These are phyloP conservation scores for Brachypteracias leptosomus DNA, from an alignment of 2,113 vertebrate species.

Conservation along the genomic window DNA sequence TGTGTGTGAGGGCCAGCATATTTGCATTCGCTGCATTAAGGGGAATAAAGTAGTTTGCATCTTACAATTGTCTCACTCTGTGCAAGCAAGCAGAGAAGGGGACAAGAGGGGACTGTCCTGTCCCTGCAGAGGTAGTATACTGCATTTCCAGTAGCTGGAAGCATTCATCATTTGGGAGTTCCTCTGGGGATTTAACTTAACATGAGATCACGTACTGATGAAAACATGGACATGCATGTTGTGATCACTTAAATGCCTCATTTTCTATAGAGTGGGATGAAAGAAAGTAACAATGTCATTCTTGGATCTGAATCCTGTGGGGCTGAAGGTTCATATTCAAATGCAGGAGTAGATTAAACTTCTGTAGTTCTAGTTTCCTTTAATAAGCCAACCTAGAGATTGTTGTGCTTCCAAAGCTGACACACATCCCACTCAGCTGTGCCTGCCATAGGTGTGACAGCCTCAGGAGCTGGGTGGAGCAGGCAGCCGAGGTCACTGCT, in stretches of 20 bases:
- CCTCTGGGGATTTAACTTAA: neutral
- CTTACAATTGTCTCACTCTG: neutral
- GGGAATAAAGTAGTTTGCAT: neutral
- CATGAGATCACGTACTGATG: neutral
- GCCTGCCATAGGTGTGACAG: neutral
- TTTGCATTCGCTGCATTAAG: neutral
- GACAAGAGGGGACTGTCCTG: neutral
- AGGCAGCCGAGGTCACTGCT: neutral
- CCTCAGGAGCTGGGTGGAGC: slow-evolving; percentile 20
- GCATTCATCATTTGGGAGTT: neutral
- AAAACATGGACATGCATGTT: neutral
- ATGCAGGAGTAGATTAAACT: neutral
- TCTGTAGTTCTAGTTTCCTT: neutral
- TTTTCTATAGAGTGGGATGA: neutral
- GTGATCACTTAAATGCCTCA: neutral
- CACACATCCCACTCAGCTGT: neutral
- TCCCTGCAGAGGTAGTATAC: neutral
- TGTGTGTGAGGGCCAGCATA: neutral
- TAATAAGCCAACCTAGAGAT: neutral
- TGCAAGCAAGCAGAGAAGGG: neutral
- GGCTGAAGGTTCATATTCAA: neutral
- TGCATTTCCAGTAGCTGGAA: neutral
- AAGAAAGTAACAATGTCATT: neutral
- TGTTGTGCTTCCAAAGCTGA: neutral
- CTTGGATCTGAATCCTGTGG: neutral